Percentiles rank a stretch among this genome's conserved stretches.
phyloP scores from a whole-genome alignment of 2,113 vertebrate genomes.

The Tyto alba region DNA sequence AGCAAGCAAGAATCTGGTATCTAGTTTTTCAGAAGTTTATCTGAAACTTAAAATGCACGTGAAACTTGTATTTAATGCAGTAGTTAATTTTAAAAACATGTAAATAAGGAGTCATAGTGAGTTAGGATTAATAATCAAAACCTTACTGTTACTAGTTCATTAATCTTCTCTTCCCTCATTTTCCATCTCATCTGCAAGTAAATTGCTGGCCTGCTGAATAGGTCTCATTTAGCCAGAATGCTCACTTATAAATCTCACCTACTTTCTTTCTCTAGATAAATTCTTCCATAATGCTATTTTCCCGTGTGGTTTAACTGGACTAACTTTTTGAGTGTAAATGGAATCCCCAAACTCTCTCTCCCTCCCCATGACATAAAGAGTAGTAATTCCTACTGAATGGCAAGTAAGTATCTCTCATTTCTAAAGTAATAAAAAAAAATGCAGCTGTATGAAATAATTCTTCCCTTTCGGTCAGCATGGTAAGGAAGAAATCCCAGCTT shows the following conservation, averaged over 20 bases:
- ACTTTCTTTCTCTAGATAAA: neutral
- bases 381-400: neutral
- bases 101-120: neutral
- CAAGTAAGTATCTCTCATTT: neutral
- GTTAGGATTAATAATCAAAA: neutral
- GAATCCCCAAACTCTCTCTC: neutral
- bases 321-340: neutral
- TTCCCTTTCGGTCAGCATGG: neutral
- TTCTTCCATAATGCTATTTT: neutral
- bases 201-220: neutral
- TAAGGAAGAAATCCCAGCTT: neutral
- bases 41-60: neutral
- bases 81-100: neutral
- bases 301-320: neutral
- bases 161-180: neutral
- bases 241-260: neutral
- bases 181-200: neutral
- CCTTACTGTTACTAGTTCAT: neutral
- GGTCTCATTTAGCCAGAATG: neutral
- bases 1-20: neutral
- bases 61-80: neutral
- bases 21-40: neutral
- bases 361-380: accelerated
- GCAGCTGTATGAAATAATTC: neutral
- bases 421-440: neutral